Evolutionary conservation across 1,140 invertebrate species (phyloP), one percentile per base, ranked within the genome.

Genomic region (Ladona fulva): DNA sequence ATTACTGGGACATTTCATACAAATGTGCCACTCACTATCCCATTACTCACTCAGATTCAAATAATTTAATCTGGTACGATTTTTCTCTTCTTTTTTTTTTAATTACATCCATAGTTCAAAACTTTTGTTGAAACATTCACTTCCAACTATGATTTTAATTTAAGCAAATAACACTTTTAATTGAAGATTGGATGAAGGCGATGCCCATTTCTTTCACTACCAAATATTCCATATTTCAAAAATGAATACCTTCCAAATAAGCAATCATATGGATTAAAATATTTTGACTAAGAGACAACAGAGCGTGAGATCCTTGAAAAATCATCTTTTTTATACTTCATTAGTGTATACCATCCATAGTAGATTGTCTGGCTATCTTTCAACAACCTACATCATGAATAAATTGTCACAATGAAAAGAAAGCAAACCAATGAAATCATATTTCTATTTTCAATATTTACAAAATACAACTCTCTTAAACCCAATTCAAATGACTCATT

Each of bases 221-320:
- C 52, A 19, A 66, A 66, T 37, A 66, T 66, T 16, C 52, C 52
- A 66, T 22, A 37, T 66, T 22, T 66, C 52, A 66, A 66, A 66
- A 66, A 66, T 66, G 52, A 66, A 66, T 66, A 66, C 52, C 29
- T 37, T 66, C 14, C 52, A 66, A 66, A 19, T 19, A 66, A 66
- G 52, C 52, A 66, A 66, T 66, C 52, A 66, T 12, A 66, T 66
- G 52, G 52, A 66, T 66, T 19, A 66, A 66, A 66, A 19, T 19
- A 19, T 66, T 66, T 66, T 66, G 52, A 66, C 52, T 66, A 66
- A 66, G 52, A 66, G 52, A 66, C n/a, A 66, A 22, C 52, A 66
- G 52, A 66, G n/a, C 52, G n/a, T 66, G 52, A 66, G 52, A 66
- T 66, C 52, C 52, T 66, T 66, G 52, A 66, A 66, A 66, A 66